phyloP scores from a whole-genome alignment of 2,888 invertebrate genomes.

The Zelleria hepariella region DNA sequence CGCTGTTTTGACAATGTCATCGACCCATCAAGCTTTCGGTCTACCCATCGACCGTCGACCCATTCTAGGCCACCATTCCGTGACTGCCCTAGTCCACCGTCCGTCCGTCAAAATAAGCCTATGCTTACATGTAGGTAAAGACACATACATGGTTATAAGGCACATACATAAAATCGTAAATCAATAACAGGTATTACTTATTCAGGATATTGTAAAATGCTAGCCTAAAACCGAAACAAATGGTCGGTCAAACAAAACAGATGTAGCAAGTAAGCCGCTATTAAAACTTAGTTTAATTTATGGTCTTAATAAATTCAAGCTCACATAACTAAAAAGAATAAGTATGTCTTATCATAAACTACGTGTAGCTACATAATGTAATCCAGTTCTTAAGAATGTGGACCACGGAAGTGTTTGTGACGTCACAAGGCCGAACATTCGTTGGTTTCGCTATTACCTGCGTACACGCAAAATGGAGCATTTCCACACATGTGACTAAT shows the following conservation, averaged over 20 bases:
- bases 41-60: too few species aligned
- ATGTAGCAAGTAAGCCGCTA: neutral
- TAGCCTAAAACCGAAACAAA: neutral
- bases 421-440: slow-evolving; percentile 50
- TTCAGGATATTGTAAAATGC: neutral
- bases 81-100: too few species aligned
- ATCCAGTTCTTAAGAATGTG: slow-evolving; percentile 29
- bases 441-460: slow-evolving; percentile 33
- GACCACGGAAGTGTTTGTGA: slow-evolving; percentile 46
- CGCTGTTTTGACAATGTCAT: too few species aligned
- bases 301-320: neutral
- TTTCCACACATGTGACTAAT: neutral
- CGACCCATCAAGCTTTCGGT: too few species aligned
- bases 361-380: neutral
- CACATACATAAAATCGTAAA: too few species aligned
- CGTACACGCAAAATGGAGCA: slow-evolving; percentile 27
- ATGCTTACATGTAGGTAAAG: too few species aligned
- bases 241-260: neutral
- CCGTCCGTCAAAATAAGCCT: too few species aligned
- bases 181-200: too few species aligned
- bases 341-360: neutral
- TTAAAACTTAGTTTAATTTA: neutral
- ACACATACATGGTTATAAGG: too few species aligned
- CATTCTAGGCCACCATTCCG: too few species aligned
- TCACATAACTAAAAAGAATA: neutral